Conservation (phyloP, 2,113 vertebrate species). For the Xerus inauris region DNA sequence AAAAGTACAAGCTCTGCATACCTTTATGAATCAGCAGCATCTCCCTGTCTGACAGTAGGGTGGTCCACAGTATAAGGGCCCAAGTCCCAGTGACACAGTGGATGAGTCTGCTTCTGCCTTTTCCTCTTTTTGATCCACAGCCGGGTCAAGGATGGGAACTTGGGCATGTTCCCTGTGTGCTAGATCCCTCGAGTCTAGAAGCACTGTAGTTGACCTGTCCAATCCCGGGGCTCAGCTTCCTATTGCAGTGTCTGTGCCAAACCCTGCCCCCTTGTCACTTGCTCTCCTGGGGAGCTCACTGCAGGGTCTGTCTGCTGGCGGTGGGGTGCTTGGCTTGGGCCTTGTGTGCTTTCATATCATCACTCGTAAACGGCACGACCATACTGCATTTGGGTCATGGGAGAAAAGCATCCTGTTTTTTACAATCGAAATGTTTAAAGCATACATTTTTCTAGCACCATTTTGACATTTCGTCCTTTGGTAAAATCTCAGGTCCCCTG, state of each 20-base stretch:
- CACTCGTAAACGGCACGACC: not conserved
- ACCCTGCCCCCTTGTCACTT: not conserved
- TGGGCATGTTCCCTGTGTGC: not conserved
- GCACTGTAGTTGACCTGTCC: fast-evolving
- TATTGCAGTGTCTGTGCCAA: fast-evolving
- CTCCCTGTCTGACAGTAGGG: not conserved
- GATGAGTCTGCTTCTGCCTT: not conserved
- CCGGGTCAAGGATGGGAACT: not conserved
- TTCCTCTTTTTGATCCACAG: not conserved
- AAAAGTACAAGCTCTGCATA: no score
- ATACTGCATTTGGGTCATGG: not conserved
- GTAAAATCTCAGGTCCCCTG: not conserved
- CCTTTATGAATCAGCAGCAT: not conserved
- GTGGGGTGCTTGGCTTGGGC: not conserved
- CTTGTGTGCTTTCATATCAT: not conserved
- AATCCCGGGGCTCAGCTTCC: not conserved
- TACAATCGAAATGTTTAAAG: not conserved
- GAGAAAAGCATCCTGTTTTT: not conserved
- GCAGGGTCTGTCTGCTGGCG: not conserved
- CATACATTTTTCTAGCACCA: not conserved
- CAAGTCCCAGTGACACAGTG: not conserved
- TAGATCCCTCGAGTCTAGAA: not conserved
- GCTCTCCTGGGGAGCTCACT: not conserved
- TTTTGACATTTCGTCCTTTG: not conserved
- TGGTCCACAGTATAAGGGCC: not conserved